Base-by-base conservation (phyloP, 2,888 invertebrate species). In the Erebia palarica region DNA sequence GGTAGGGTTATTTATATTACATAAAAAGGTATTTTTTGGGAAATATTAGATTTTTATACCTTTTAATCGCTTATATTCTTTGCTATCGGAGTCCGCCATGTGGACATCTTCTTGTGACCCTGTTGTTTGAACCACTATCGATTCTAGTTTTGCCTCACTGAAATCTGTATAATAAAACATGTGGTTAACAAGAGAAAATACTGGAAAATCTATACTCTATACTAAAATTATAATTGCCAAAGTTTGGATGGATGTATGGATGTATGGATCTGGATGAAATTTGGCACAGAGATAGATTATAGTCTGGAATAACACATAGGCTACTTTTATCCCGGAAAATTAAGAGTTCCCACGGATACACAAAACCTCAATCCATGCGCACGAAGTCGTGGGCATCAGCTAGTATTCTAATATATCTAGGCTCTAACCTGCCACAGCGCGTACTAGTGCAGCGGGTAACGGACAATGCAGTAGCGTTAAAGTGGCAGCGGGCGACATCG, bases 401-500 rank as follows among this genome's bases (percentile, higher is more conserved):
- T n/a, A n/a, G n/a, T n/a, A n/a, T n/a, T n/a, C n/a, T n/a, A n/a
- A n/a, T n/a, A n/a, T n/a, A 3, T 21, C 1, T 27, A 27, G 16
- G 42, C 21, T n/a, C 65, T 53, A 65, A 90, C 90, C 89, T 16
- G 84, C 77, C 60, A 90, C 79, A 58, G 88, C 86, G 0, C 77
- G 76, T n/a, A 86, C 94, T 61, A 97, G 95, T 3, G 95, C 95
- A 69, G 94, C 94, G 0, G 96, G 96, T 70, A 97, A 93, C 42
- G 96, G 95, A 0, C 97, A 97, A 84, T 96, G 96, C 72, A 98
- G 94, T 75, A 98, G 91, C 79, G 96, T 95, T 78, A 95, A 94
- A 18, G 97, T 95, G 67, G 97, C 96, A 36, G 95, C 94, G 0
- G 96, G 95, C 2, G 98, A 98, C 89, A 97, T 95, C 79, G 97